Base-by-base conservation (phyloP, 2,113 vertebrate genomes). In the Seriola dumerili region DNA sequence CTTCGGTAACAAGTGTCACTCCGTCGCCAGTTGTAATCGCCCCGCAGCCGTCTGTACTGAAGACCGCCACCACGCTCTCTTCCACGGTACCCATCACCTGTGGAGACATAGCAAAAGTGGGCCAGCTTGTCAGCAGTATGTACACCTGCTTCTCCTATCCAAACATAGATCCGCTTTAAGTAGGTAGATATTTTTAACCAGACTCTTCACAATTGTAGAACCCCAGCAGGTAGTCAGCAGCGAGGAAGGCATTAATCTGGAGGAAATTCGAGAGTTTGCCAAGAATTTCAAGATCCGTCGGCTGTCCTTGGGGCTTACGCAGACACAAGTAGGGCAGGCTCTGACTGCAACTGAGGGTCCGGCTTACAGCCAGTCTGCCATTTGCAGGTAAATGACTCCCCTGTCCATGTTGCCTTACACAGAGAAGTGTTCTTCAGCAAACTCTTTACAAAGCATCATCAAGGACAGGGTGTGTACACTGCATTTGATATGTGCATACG, bases 281-380 rank as follows among this genome's bases (percentile, higher is more conserved):
- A 99, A 99, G 95, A 98, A 97, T 90, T 99, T 99, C 92, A 99
- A 99, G 94, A 98, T 99, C 83, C 97, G 98, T 0, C 95, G 98
- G 67, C 93, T 99, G 38, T 98, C 98, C 21, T 91, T 99, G 46
- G 97, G 98, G 21, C 95, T 99, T 62, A 99, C 98, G 0, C 98
- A 99, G 95, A 98, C 98, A 1, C 98, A 99, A 95, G 98, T 99
- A 86, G 98, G 98, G 2, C 98, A 99, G 87, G 98, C 98, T 7
- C 93, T 99, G 72, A 99, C 97, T 1, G 98, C 97, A 0, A 98
- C 97, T 0, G 98, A 99, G 88, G 98, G 98, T 5, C 98, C 98
- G 0, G 97, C 98, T 4, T 99, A 99, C 94, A 99, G 98, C 94
- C 98, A 99, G 91, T 99, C 97, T 1, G 98, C 98, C 76, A 99